Evolutionary conservation across 2,797 vertebrate species (phyloP), one percentile per base, ranked within the genome.

Genomic region (Euphonia xanthogaster): DNA sequence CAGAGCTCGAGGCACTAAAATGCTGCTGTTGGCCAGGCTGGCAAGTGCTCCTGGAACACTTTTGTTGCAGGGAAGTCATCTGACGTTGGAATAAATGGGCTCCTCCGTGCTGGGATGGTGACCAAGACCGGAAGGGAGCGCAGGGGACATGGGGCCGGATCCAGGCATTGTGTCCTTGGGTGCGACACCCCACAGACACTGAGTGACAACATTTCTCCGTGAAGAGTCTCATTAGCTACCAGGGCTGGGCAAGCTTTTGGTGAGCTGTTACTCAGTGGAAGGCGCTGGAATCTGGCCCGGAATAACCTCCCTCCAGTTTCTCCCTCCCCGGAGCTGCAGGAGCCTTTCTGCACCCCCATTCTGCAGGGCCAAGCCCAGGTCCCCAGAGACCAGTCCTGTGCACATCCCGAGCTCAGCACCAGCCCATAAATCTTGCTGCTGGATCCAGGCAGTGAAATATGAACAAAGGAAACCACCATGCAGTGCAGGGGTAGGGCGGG

Each of bases 381-480:
- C 92, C 74, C 19, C 1, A 7, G 86, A 70, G 88, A 76, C 35
- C 44, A 44, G 24, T 3, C 11, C 73, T 86, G 86, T 92, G 71
- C 12, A 10, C 77, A 81, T 91, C 93, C 65, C 4, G 4, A 93
- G 80, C 93, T 92, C 88, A 91, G 90, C 86, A 93, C 84, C 88
- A 94, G 92, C 77, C 60, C 86, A 91, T 96, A 96, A 96, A 97
- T 96, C 94, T 95, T 77, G 28, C 53, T 90, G 86, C 70, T 95
- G 94, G 90, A 95, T 93, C 23, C 83, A 87, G 84, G 90, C 94
- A 96, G 92, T 93, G 96, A 97, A 97, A 97, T 92, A 83, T 25
- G 95, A 96, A 96, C 96, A 97, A 97, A 97, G 93, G 63, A 95
- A 96, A 95, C 90, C 91, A 94, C 92, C 86, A 67, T 19, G 90